Evolutionary conservation across 2,797 vertebrate species (phyloP).

Genomic region (Uromys caudimaculatus): DNA sequence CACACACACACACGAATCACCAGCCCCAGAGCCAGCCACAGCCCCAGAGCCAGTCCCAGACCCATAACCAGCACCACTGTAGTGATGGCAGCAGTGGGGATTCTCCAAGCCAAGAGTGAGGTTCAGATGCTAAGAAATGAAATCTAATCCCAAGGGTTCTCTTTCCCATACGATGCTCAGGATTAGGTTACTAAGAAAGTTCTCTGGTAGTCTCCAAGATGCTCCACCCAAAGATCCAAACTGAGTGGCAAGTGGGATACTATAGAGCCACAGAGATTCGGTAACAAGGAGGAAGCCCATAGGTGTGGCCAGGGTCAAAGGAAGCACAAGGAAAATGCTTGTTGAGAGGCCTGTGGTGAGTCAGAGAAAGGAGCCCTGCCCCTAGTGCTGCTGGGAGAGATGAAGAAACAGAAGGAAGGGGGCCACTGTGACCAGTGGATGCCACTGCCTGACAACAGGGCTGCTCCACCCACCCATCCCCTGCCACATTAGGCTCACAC

Average conservation of each 20-base stretch:
- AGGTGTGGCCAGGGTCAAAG: background rate
- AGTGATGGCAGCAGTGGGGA: background rate
- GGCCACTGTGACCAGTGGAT: background rate
- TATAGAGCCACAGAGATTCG: background rate
- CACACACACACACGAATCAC: too few species aligned
- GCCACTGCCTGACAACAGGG: background rate
- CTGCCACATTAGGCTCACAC: background rate
- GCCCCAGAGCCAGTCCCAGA: background rate
- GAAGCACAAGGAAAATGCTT: background rate
- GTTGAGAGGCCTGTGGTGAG: background rate
- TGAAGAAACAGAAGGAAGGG: background rate
- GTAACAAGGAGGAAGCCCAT: background rate
- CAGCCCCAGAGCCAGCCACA: background rate
- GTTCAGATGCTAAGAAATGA: background rate
- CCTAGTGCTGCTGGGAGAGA: background rate
- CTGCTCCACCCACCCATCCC: too few species aligned
- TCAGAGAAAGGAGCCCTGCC: background rate
- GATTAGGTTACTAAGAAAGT: background rate
- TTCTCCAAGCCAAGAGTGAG: constrained; percentile 15
- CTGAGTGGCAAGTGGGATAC: background rate
- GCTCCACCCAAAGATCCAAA: background rate
- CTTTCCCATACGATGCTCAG: background rate
- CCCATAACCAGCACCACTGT: background rate
- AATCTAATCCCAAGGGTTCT: background rate
- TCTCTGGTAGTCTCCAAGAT: background rate